Percentiles rank a stretch among this genome's conserved stretches.
Evolutionary conservation across 2,113 vertebrate genomes (phyloP).

Genomic region (Tetrao urogallus): DNA sequence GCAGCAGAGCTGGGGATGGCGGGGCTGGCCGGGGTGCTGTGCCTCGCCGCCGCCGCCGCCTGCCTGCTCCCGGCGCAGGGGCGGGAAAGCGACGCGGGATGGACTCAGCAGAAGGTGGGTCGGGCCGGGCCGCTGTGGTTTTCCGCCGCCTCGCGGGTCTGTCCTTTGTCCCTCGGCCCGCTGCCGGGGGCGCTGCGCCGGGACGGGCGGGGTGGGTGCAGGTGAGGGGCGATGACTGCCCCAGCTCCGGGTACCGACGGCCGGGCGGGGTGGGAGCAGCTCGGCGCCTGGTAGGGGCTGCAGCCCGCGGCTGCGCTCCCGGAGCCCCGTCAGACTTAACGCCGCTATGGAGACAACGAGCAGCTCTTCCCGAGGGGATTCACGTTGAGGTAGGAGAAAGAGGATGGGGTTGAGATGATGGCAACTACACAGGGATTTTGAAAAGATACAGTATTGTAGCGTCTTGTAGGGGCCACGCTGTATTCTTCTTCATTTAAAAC

Average conservation of each 20-base stretch:
- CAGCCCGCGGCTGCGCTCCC: background rate
- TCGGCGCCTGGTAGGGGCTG: too few species aligned
- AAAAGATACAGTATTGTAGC: background rate
- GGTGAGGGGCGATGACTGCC: background rate
- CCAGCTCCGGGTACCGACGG: background rate
- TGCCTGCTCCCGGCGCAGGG: background rate
- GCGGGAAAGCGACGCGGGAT: background rate
- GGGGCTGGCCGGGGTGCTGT: background rate
- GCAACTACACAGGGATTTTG: background rate
- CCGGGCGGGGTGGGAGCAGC: background rate
- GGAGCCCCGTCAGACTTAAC: background rate
- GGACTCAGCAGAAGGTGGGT: background rate
- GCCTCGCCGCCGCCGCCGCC: background rate
- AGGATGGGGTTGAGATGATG: background rate
- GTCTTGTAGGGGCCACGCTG: background rate
- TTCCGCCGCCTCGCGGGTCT: too few species aligned
- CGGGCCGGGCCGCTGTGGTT: too few species aligned
- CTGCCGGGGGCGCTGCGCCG: too few species aligned
- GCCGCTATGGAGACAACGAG: background rate
- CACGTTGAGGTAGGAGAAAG: background rate
- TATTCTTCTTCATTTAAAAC: background rate
- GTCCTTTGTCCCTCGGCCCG: background rate
- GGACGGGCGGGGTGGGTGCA: background rate
- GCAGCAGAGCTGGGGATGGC: background rate
- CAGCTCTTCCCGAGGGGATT: background rate